These are phyloP conservation scores for Myotis pilosus DNA, from an alignment of 2,797 vertebrate genomes.

Conservation along the genomic window DNA sequence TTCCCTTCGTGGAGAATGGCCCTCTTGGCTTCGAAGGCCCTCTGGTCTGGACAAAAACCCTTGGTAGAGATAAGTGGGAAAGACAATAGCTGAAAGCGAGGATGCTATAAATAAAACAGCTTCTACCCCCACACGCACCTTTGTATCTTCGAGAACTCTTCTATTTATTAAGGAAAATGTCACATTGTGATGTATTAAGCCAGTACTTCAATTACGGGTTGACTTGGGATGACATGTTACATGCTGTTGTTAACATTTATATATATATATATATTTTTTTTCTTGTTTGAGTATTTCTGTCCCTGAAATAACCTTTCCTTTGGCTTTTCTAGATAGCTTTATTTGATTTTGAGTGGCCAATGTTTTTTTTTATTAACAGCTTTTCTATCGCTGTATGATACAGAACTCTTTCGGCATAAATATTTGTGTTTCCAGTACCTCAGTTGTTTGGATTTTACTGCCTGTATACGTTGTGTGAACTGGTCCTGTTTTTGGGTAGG, in stretches of 20 bases:
- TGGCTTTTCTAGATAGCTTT: conserved; percentile 85
- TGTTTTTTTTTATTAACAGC: conserved; percentile 81
- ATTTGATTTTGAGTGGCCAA: conserved; percentile 87
- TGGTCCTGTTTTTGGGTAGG: conserved; percentile 94
- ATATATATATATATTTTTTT: conserved; percentile 62
- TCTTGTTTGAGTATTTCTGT: conserved; percentile 86
- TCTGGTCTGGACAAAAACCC: conserved; percentile 78
- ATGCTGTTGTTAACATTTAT: conserved; percentile 87
- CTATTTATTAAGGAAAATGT: conserved; percentile 91
- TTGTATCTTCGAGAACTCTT: conserved; percentile 88
- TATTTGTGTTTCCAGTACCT: conserved; percentile 96
- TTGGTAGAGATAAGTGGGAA: conserved; percentile 77
- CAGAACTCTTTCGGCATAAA: conserved; percentile 89
- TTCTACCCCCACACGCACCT: conserved; percentile 87
- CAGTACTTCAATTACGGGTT: conserved; percentile 95
- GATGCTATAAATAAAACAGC: conserved; percentile 80
- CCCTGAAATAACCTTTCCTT: conserved; percentile 84
- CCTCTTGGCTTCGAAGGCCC: conserved; percentile 62
- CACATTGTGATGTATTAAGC: conserved; percentile 92
- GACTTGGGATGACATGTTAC: conserved; percentile 90
- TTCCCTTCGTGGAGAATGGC: conserved; percentile 75
- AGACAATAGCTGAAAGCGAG: conserved; percentile 85
- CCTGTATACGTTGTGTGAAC: conserved; percentile 97
- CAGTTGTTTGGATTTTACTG: conserved; percentile 93
- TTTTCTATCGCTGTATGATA: conserved; percentile 89